Base-by-base conservation (phyloP, 2,797 vertebrate genomes). In the Scarus forsteni region DNA sequence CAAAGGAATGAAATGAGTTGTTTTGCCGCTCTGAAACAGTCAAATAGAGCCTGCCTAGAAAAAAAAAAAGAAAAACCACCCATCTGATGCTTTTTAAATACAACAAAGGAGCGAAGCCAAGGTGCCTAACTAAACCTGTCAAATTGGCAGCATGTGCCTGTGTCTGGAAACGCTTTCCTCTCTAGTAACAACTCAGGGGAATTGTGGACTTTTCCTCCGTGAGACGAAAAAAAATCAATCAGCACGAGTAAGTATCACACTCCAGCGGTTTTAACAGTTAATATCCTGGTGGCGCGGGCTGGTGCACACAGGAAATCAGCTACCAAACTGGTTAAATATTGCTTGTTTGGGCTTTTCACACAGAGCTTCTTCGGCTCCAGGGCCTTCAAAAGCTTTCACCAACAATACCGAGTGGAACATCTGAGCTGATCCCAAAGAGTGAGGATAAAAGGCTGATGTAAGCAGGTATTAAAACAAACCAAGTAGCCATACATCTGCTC, bases 101-200 rank as follows among this genome's bases (percentile, higher is more conserved):
- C 68, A 85, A 85, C 83, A 84, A 85, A 86, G 80, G 77, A 85
- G 75, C 52, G 15, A 75, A 89, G 87, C 85, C 80, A 85, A 84
- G 83, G 82, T 88, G 81, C 76, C 83, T 76, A 86, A 89, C 88
- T 90, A 90, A 92, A 93, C 85, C 87, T 91, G 84, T 90, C 85
- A 88, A 89, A 90, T 89, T 90, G 89, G 89, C 88, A 90, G 75
- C 81, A 64, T 84, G 85, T 79, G 85, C 56, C 60, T 73, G 80
- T 66, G 77, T 87, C 85, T 89, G 85, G 86, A 88, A 92, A 91
- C 72, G 77, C 80, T 87, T 89, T 81, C 68, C 85, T 82, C 67
- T 89, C 73, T 83, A 80, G 85, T 83, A 89, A 84, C 75, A 81
- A 85, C 87, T 89, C 85, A 50, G 46, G 90, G 91, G 89, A 92